phyloP scores from a whole-genome alignment of 2,888 invertebrate species.

The Mimachlamys varia region DNA sequence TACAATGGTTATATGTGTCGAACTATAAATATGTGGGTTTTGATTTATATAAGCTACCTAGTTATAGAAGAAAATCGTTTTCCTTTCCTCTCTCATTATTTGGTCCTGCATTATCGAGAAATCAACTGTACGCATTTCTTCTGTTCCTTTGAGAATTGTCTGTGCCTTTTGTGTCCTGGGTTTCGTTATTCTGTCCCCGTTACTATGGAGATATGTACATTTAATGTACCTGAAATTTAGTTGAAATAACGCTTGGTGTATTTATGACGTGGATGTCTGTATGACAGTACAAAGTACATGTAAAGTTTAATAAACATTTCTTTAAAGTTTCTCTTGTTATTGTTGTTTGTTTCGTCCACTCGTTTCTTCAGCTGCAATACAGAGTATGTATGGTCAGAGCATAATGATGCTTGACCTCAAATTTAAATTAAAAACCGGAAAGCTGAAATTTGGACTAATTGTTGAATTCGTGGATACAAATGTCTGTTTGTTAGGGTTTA shows the following conservation, averaged over 20 bases:
- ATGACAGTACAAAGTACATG: conserved; percentile 73
- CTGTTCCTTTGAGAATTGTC: conserved; percentile 49
- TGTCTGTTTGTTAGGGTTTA: too few species aligned
- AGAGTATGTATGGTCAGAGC: too few species aligned
- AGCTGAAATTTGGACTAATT: too few species aligned
- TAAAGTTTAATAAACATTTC: conserved; percentile 73
- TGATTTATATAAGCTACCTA: background rate
- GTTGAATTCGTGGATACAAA: too few species aligned
- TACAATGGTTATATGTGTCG: background rate
- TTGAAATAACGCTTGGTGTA: conserved; percentile 68
- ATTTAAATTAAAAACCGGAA: too few species aligned
- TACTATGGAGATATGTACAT: conserved; percentile 60
- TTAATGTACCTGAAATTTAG: conserved; percentile 61
- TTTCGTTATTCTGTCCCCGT: conserved; percentile 39
- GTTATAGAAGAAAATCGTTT: background rate
- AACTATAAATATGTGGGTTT: background rate
- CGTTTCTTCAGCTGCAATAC: background rate
- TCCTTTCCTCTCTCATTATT: background rate
- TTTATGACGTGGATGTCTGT: conserved; percentile 70
- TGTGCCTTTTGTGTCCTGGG: conserved; percentile 58
- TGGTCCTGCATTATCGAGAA: background rate
- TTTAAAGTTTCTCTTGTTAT: conserved; percentile 32
- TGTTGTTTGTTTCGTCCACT: background rate
- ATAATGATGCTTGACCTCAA: too few species aligned
- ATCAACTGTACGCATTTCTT: conserved; percentile 1